phyloP scores from a whole-genome alignment of 2,888 invertebrate species.

The Aleiodes testaceus region DNA sequence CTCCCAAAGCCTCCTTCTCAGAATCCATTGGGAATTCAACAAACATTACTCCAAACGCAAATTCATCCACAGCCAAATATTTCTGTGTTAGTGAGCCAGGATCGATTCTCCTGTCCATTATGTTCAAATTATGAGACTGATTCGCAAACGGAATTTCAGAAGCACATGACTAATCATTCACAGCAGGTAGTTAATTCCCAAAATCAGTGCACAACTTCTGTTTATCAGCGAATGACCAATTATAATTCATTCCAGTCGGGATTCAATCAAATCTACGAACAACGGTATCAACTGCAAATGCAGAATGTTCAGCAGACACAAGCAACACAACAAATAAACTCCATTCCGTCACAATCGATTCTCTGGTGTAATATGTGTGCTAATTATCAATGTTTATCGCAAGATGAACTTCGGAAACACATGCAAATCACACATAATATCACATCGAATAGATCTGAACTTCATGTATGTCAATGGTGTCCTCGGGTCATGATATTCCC shows the following conservation, averaged over 20 bases:
- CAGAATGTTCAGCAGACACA: not conserved
- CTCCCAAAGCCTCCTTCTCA: not conserved
- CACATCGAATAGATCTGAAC: not conserved
- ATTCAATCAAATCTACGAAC: not conserved
- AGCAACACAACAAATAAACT: not conserved
- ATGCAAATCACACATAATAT: conserved; percentile 18
- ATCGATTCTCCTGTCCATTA: not conserved
- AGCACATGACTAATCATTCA: not conserved
- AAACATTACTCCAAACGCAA: too few relatives aligned
- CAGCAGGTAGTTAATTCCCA: not conserved
- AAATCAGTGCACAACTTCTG: not conserved
- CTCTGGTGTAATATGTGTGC: conserved; percentile 27
- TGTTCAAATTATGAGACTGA: conserved; percentile 2
- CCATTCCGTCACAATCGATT: not conserved
- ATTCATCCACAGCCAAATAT: too few relatives aligned
- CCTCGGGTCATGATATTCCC: not conserved
- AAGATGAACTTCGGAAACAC: conserved; percentile 25
- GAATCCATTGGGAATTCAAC: too few relatives aligned
- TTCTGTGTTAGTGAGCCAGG: not conserved
- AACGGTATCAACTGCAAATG: not conserved
- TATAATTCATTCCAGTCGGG: not conserved
- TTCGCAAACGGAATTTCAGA: not conserved
- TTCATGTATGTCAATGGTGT: conserved; percentile 14
- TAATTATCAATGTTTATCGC: conserved; percentile 12
- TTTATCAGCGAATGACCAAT: not conserved